Conservation (phyloP, 2,888 invertebrate genomes). For the Bugulina stolonifera region DNA sequence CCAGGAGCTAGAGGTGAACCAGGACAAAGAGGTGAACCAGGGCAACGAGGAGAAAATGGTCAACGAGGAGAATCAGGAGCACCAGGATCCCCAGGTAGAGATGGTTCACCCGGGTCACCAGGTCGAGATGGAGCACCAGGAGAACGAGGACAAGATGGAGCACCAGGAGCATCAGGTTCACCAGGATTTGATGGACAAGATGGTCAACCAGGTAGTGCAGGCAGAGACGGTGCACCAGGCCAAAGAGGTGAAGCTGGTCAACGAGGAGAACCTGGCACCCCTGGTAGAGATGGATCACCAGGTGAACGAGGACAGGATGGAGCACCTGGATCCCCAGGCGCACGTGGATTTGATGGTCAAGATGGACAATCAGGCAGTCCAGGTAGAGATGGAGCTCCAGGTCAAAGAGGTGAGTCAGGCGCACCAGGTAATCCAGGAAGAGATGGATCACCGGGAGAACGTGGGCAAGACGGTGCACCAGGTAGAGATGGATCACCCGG, state of each 20-base stretch:
- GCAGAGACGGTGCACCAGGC: slow-evolving; percentile 12
- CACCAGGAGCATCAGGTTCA: not conserved
- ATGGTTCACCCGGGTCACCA: not conserved
- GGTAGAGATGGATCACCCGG: not conserved
- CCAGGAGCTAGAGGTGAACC: not conserved
- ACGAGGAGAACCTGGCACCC: slow-evolving; percentile 15
- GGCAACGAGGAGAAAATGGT: not conserved
- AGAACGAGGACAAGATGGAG: not conserved
- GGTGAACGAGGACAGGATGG: not conserved
- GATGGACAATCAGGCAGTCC: not conserved
- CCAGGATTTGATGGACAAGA: slow-evolving; percentile 1
- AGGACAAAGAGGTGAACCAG: slow-evolving; percentile 27
- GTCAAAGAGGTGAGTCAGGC: not conserved
- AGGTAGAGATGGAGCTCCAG: slow-evolving; percentile 19
- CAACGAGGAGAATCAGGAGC: not conserved
- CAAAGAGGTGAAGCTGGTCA: slow-evolving; percentile 22
- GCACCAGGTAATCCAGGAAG: not conserved
- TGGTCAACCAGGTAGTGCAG: not conserved
- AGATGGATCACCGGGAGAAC: not conserved
- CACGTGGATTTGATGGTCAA: slow-evolving; percentile 10
- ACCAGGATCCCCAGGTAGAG: slow-evolving; percentile 1
- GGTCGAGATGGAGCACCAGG: not conserved
- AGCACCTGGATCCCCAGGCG: slow-evolving; percentile 17
- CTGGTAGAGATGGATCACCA: slow-evolving; percentile 13
- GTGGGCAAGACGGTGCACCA: not conserved